Evolutionary conservation across 2,113 vertebrate species (phyloP).

Genomic region (Uria aalge): DNA sequence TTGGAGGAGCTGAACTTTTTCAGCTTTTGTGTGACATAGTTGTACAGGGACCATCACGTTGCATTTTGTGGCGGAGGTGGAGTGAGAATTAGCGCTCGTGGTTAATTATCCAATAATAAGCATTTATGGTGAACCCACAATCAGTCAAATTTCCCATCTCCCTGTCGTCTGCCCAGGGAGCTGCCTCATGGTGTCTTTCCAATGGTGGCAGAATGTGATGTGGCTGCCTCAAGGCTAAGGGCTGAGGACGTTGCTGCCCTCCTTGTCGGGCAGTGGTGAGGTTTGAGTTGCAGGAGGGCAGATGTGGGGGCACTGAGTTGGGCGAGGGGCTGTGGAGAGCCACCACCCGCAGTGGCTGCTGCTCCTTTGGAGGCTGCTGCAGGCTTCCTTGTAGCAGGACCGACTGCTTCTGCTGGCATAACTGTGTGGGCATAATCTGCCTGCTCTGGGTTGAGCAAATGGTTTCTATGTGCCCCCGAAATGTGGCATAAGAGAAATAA

Average conservation of each 20-base stretch:
- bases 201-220: rapidly evolving
- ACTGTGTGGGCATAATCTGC: not conserved
- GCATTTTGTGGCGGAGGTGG: rapidly evolving
- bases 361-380: not conserved
- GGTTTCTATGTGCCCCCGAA: not conserved
- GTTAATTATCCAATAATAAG: not conserved
- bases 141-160: not conserved
- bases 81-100: rapidly evolving
- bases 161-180: not conserved
- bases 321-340: not conserved
- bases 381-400: not conserved
- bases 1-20: not conserved
- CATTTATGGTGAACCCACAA: not conserved
- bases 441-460: not conserved
- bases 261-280: rapidly evolving
- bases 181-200: rapidly evolving
- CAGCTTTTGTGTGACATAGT: rapidly evolving
- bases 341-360: rapidly evolving
- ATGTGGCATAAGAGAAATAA: not conserved
- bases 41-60: rapidly evolving
- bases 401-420: not conserved
- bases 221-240: not conserved
- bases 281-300: not conserved
- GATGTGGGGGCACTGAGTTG: rapidly evolving
- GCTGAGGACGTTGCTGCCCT: not conserved